phyloP scores from a whole-genome alignment of 2,113 vertebrate species.

The Rallus limicola region DNA sequence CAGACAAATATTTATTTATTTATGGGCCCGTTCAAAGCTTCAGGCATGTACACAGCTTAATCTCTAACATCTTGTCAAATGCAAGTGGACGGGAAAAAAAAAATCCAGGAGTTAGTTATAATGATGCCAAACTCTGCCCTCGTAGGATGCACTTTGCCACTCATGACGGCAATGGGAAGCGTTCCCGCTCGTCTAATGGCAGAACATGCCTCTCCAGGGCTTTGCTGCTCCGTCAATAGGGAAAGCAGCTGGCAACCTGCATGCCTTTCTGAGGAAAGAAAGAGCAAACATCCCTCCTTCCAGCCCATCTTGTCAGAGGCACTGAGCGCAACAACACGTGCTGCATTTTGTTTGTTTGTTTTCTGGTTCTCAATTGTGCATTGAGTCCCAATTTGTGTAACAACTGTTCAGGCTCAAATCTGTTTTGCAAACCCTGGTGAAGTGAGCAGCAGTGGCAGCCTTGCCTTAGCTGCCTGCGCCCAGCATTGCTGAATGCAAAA shows the following conservation, averaged over 20 bases:
- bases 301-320: background rate
- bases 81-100: background rate
- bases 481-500: background rate
- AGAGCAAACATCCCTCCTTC: background rate
- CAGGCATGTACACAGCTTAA: background rate
- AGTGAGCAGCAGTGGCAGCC: constrained; percentile 46
- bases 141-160: background rate
- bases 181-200: rapidly evolving
- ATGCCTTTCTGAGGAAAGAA: background rate
- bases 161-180: rapidly evolving
- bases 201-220: background rate
- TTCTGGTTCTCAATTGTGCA: background rate
- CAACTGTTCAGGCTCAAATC: constrained; percentile 29
- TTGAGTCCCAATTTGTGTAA: constrained; percentile 19
- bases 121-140: background rate
- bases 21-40: background rate
- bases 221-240: background rate
- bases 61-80: background rate
- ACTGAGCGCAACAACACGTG: background rate
- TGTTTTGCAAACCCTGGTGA: constrained; percentile 19
- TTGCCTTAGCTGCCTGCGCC: constrained; percentile 20
- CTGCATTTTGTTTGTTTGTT: background rate
- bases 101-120: background rate
- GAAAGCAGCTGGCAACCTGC: background rate
- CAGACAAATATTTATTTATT: background rate